Evolutionary conservation across 2,797 vertebrate species (phyloP).

Genomic region (Poeciliopsis presidionis): DNA sequence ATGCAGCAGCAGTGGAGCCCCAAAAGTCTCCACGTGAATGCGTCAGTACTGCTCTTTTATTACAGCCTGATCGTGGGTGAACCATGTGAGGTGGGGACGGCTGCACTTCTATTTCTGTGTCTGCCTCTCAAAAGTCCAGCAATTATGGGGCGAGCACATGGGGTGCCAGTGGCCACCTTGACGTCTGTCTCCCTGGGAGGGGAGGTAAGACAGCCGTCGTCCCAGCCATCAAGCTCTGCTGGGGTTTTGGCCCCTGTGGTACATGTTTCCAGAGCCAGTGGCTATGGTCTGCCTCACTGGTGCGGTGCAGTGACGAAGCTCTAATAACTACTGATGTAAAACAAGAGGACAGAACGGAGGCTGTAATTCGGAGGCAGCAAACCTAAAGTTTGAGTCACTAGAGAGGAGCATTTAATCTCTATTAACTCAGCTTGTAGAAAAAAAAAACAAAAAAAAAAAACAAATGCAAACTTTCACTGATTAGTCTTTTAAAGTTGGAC

Average conservation of each 20-base stretch:
- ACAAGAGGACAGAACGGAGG: slow-evolving; percentile 69
- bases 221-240: slow-evolving; percentile 71
- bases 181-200: slow-evolving; percentile 83
- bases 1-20: slow-evolving; percentile 71
- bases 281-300: slow-evolving; percentile 77
- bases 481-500: not conserved
- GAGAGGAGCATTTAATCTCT: slow-evolving; percentile 35
- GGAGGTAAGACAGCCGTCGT: slow-evolving; percentile 73
- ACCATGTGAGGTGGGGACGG: slow-evolving; percentile 75
- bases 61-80: slow-evolving; percentile 82
- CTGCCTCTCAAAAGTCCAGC: slow-evolving; percentile 78
- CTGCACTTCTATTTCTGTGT: slow-evolving; percentile 82
- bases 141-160: slow-evolving; percentile 83
- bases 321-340: slow-evolving; percentile 76
- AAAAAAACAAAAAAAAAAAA: slow-evolving; percentile 25
- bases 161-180: slow-evolving; percentile 83
- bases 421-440: slow-evolving; percentile 47
- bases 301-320: slow-evolving; percentile 76
- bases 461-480: slow-evolving; percentile 20
- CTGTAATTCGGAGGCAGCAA: slow-evolving; percentile 71
- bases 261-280: slow-evolving; percentile 69
- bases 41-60: slow-evolving; percentile 82
- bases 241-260: slow-evolving; percentile 76
- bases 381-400: slow-evolving; percentile 56
- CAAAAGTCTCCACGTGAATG: slow-evolving; percentile 84